Evolutionary conservation across 1,140 invertebrate species (phyloP), one percentile per base, ranked within the genome.

Genomic region (Gonioctena quinquepunctata): DNA sequence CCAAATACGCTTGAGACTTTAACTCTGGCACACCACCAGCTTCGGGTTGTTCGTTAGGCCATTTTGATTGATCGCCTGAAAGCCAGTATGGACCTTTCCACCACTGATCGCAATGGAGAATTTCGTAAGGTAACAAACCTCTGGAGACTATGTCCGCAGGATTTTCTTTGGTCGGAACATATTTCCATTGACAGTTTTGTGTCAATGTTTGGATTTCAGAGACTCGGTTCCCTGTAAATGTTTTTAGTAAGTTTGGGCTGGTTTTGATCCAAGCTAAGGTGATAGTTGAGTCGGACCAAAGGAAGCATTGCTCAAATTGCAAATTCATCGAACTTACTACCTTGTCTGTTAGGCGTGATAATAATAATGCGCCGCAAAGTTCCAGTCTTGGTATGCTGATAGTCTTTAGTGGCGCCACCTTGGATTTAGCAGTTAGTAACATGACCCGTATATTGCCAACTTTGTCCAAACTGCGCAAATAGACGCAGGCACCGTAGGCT

Each of bases 401-500:
- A n/a, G 11, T 25, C 26, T 69, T 69, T 4, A 64, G 6, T 33
- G 68, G 68, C 23, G 68, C 68, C 13, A 69, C 59, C 8, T 21
- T 2, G 6, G 28, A 50, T 27, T 69, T 69, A 5, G 42, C 18
- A 11, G 33, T 49, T 5, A 64, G 3, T 13, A 64, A 22, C 19
- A 16, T 64, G 7, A 8, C 11, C 16, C 11, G n/a, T 21, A 25
- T 59, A 11, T 59, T 7, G 18, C 25, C 11, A 19, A 8, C 25
- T 19, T 21, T 4, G 56, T 70, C 23, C 7, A 3, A 61, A 0
- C 73, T 62, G 0, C 76, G 54, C 2, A 81, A 1, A 48, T 83
- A 83, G 1, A 83, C 27, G 23, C 76, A 80, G 0, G 82, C 81
- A 0, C 79, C 80, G 56, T 83, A 84, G 1, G 76, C 79, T 1